Evolutionary conservation across 2,113 vertebrate species (phyloP), one percentile per base, ranked within the genome.

Genomic region (Leucopsar rothschildi): DNA sequence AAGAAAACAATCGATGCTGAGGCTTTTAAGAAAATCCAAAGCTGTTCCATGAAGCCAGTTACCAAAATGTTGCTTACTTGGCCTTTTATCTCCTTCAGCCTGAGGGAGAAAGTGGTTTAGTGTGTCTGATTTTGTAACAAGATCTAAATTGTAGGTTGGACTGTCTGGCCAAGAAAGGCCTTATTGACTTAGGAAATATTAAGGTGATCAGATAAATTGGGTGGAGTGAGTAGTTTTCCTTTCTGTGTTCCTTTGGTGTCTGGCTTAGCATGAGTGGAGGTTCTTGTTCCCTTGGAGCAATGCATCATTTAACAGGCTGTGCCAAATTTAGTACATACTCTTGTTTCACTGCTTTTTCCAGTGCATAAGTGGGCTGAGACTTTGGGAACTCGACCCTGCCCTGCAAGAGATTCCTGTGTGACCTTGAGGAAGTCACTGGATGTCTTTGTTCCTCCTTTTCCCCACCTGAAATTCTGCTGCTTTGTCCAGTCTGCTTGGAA

Each of bases 291-390:
- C 86, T 95, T 56, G 64, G n/a, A 96, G 93, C 76, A 94, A 95
- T 90, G 89, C 61, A 94, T 95, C 90, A 66, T 94, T 97, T 93
- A 88, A 84, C 92, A 96, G 88, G 52, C 90, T 56, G 71, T 86
- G 97, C 97, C 97, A 95, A 85, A 94, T 93, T 95, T 95, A 97
- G 96, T 92, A 95, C 63, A 24, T 84, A 9, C 94, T 97, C 92
- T 39, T 61, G 66, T 98, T 98, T 97, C 97, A 86, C 59, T 94
- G 81, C 88, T 95, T 93, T 94, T 95, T 92, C 95, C 86, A 91
- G 35, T 75, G 93, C 92, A 20, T 87, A 23, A 94, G 77, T 92
- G 82, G 92, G 70, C 88, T 96, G 96, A 97, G 88, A 22, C 68
- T 88, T 79, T 25, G 60, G 45, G 88, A 93, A 55, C 71, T 88